Conservation (phyloP, 2,797 vertebrate genomes). For the Gadopsis bispinosus region DNA sequence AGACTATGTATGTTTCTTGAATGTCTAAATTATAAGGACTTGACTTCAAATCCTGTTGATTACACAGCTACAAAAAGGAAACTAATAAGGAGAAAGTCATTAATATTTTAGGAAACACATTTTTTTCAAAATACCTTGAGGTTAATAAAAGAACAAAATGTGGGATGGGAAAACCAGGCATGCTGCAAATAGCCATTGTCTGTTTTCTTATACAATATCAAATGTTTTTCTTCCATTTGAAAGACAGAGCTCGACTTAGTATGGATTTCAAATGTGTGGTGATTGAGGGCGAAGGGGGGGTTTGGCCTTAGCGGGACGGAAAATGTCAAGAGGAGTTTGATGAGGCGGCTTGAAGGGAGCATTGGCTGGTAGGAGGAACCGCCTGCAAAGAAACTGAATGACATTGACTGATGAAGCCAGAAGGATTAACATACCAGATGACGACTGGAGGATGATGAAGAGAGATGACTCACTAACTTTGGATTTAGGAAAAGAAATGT, state of each 20-base stretch:
- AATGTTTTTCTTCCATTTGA: constrained; percentile 3
- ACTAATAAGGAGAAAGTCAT: not conserved
- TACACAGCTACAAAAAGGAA: not conserved
- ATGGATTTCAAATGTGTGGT: constrained; percentile 10
- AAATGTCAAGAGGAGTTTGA: constrained; percentile 43
- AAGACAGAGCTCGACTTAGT: constrained; percentile 8
- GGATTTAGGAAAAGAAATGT: constrained; percentile 13
- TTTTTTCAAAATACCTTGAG: not conserved
- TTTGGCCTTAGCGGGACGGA: constrained; percentile 32
- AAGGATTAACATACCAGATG: constrained; percentile 34
- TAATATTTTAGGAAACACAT: constrained; percentile 1
- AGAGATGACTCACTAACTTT: constrained; percentile 26
- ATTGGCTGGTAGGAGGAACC: constrained; percentile 18
- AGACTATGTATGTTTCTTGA: not conserved
- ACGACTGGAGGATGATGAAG: constrained; percentile 31
- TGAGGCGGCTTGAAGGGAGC: constrained; percentile 32
- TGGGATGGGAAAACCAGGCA: not conserved
- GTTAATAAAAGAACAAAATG: not conserved
- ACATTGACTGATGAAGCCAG: constrained; percentile 39
- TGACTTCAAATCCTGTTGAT: not conserved
- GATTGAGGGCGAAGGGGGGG: not conserved
- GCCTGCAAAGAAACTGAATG: constrained; percentile 16
- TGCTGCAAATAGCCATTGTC: not conserved
- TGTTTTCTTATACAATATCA: not conserved
- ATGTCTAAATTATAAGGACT: not conserved